Evolutionary conservation across 2,797 vertebrate species (phyloP), one percentile per base, ranked within the genome.

Genomic region (Crypturellus tataupa): DNA sequence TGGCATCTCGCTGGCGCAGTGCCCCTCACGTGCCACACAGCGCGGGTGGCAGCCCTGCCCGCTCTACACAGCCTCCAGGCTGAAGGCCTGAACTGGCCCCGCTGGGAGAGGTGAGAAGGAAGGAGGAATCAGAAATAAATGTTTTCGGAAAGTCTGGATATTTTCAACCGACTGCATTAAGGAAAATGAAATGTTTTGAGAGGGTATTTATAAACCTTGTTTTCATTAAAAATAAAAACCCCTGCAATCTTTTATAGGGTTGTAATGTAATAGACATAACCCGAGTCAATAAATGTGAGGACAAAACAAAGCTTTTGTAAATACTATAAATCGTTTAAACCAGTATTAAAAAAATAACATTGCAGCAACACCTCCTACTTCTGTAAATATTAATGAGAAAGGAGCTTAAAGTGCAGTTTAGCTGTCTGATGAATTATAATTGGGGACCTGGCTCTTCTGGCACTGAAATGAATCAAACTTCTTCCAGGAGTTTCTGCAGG

Each of bases 311-410:
- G 58, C 37, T 80, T 76, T 72, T 85, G 59, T 82, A 94, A 95
- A 89, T 53, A 23, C 23, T 58, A 58, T 85, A 67, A 84, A 77
- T 88, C 55, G 76, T 88, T 96, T 86, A 94, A 79, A 90, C 47
- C 21, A 55, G 33, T 47, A 87, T 86, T 87, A 15, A 85, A 94
- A 94, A 92, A 35, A 35, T 7, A 80, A 29, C 79, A 62, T 65
- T 85, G 44, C 58, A 71, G 53, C 31, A 83, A 77, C 62, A 56
- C 25, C 90, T 89, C 37, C 62, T 84, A 23, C 77, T 65, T 85
- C 65, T 93, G 72, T 33, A 92, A 93, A 95, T 72, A 87, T 95
- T 92, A 68, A 89, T 83, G 84, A 93, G 59, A 55, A 87, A 78
- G 29, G 49, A 93, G 72, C 24, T 69, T 49, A 42, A 89, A 94